Evolutionary conservation across 1,140 invertebrate genomes (phyloP).

Genomic region (Liolophura sinensis): DNA sequence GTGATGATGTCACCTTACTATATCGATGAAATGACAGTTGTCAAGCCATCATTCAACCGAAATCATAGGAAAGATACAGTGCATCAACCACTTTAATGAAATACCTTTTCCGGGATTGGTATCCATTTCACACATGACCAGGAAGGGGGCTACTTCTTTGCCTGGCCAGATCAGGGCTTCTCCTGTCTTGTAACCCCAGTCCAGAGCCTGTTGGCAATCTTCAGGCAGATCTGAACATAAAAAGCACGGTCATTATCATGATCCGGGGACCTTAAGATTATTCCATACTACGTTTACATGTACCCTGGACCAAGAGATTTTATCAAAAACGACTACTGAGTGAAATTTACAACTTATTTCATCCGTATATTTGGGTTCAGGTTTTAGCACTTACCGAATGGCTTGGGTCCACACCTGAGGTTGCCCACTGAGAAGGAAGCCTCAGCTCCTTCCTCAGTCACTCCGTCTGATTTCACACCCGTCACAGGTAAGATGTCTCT

Average conservation of each 20-base stretch:
- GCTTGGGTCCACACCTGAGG: slow-evolving; percentile 26
- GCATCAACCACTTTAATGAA: no score
- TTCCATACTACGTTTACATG: no score
- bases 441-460: slow-evolving; percentile 3
- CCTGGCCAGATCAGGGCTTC: slow-evolving; percentile 35
- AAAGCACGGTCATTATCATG: no score
- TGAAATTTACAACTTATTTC: no score
- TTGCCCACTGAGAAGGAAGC: slow-evolving; percentile 17
- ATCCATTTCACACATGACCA: slow-evolving; percentile 43
- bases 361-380: not conserved
- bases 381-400: slow-evolving; percentile 6
- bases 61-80: no score
- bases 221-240: slow-evolving; percentile 34
- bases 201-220: slow-evolving; percentile 37
- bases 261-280: no score
- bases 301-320: not conserved
- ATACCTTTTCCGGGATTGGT: slow-evolving; percentile 15
- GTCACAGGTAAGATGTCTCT: slow-evolving; percentile 28
- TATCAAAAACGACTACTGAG: not conserved
- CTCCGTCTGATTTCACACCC: slow-evolving; percentile 21
- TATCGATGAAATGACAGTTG: no score
- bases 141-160: slow-evolving; percentile 28
- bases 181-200: slow-evolving; percentile 21
- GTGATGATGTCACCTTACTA: no score
- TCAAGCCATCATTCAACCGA: no score